Base-by-base conservation (phyloP, 2,113 vertebrate species). In the Cyanistes caeruleus region DNA sequence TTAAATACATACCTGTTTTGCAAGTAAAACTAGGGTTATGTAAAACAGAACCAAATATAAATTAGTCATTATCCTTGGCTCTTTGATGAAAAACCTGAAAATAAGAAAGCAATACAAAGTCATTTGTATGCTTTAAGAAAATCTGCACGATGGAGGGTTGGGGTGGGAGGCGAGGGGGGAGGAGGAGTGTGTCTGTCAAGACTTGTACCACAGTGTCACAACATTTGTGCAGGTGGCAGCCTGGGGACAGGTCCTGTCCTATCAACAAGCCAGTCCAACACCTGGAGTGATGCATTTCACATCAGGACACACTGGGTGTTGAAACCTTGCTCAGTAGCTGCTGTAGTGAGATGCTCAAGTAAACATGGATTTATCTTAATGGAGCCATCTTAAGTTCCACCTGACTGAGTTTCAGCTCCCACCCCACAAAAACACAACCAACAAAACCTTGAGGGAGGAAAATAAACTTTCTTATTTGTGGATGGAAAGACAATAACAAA, bases 31-130 rank as follows among this genome's bases (percentile, higher is more conserved):
- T 53, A 99, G 98, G 25, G 99, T 99, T 87, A 98, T 76, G 30
- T 99, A 98, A 96, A 99, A 99, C 69, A 99, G 97, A 13, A 98
- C 97, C 97, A 99, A 98, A 87, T 99, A 99, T 62, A 99, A 98
- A 92, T 98, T 98, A 97, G 97, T 98, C 98, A 98, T 99, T 53
- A 79, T 89, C 95, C 96, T 97, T 17, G 98, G 98, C 39, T 99
- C 92, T 93, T 98, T 98, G 88, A 99, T 96, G 46, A 98, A 91
- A 76, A 96, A 23, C 64, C 97, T 98, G 82, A 79, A 96, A 95
- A 75, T 10, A 84, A 90, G 59, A 96, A 77, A 92, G 53, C 13
- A 76, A 68, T 13, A 75, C 28, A 68, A 80, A 84, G 27, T 96
- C 33, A 90, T 22, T 20, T 27, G 25, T 35, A 58, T 62, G 39